phyloP scores from a whole-genome alignment of 1,140 invertebrate species.

The Helicoverpa zea region DNA sequence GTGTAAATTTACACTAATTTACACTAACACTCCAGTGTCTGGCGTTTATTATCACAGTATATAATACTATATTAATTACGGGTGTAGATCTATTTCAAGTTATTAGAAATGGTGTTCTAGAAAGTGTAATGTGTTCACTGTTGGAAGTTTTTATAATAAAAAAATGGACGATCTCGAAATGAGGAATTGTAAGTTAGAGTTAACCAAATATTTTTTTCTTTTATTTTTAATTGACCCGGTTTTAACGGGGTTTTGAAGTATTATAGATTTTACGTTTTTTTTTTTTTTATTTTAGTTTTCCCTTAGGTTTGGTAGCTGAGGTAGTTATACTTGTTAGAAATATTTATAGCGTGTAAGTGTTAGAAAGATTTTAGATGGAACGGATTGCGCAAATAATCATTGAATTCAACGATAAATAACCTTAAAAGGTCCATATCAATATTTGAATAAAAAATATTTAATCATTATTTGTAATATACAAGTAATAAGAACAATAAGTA shows the following conservation, averaged over 20 bases:
- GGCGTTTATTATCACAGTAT: conserved; percentile 75
- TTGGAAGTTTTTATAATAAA: conserved; percentile 68
- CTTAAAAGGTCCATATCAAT: conserved; percentile 86
- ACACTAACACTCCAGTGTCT: conserved; percentile 51
- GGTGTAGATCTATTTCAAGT: conserved; percentile 82
- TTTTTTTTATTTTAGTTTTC: conserved; percentile 65
- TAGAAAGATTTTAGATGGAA: conserved; percentile 70
- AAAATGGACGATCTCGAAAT: conserved; percentile 66
- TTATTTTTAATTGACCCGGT: conserved; percentile 75
- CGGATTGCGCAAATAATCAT: conserved; percentile 62
- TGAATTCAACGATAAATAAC: conserved; percentile 72
- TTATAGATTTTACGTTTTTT: conserved; percentile 78
- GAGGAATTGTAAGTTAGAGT: conserved; percentile 67
- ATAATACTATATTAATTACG: conserved; percentile 82
- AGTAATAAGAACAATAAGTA: conserved; percentile 84
- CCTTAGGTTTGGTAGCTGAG: conserved; percentile 70
- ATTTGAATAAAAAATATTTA: conserved; percentile 81
- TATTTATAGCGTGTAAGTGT: conserved; percentile 72
- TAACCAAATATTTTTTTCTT: conserved; percentile 71
- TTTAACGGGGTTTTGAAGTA: conserved; percentile 83
- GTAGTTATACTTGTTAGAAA: conserved; percentile 75
- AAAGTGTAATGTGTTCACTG: conserved; percentile 79
- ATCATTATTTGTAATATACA: conserved; percentile 81
- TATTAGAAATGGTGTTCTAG: conserved; percentile 71
- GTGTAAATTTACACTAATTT: conserved; percentile 55